Conservation (phyloP, 2,888 invertebrate species). For the Polylopha cassiicola region DNA sequence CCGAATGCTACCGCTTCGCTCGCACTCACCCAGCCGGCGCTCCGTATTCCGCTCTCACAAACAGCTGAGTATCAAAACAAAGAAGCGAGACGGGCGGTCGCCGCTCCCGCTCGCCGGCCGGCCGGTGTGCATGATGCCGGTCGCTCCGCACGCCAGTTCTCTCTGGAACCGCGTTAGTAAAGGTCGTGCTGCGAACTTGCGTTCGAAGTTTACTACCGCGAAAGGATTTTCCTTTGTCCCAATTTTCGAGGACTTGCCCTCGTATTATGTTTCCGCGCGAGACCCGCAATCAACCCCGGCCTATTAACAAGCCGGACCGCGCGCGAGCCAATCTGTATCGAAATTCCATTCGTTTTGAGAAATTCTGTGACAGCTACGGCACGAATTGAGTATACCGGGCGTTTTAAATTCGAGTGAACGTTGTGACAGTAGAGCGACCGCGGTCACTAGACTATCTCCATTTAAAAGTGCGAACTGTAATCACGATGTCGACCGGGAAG, state of each 20-base stretch:
- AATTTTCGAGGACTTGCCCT: constrained; percentile 69
- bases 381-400: constrained; percentile 72
- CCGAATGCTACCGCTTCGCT: constrained; percentile 32
- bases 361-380: constrained; percentile 72
- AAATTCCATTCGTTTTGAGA: constrained; percentile 60
- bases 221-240: constrained; percentile 75
- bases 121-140: constrained; percentile 64
- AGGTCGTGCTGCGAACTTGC: constrained; percentile 65
- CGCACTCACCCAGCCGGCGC: constrained; percentile 42
- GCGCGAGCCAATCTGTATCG: constrained; percentile 56
- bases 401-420: constrained; percentile 65
- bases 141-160: constrained; percentile 66
- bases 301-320: constrained; percentile 68
- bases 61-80: constrained; percentile 79
- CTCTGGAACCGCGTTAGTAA: constrained; percentile 64
- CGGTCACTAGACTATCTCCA: constrained; percentile 39
- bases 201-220: constrained; percentile 70
- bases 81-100: constrained; percentile 73
- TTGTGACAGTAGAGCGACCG: constrained; percentile 44
- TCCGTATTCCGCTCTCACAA: constrained; percentile 50
- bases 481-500: constrained; percentile 93
- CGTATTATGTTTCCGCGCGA: constrained; percentile 74
- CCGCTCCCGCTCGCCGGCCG: constrained; percentile 75
- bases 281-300: constrained; percentile 68
- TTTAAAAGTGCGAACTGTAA: constrained; percentile 41